Evolutionary conservation across 2,113 vertebrate species (phyloP), one percentile per base, ranked within the genome.

Genomic region (Ondatra zibethicus): DNA sequence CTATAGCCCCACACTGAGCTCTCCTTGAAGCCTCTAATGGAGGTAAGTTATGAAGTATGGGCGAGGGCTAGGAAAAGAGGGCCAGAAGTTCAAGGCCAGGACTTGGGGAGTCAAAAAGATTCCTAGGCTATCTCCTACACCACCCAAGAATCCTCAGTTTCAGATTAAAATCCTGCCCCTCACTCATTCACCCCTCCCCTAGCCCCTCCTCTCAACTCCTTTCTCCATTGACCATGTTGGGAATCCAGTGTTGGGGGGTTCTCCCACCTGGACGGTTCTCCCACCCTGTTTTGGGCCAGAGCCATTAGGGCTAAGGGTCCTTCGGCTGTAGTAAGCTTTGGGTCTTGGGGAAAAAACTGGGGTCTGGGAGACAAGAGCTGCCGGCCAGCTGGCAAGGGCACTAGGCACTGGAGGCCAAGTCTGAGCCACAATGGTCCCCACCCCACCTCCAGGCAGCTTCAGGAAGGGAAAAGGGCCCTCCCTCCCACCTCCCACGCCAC

Each of bases 341-440:
- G 93, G 65, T 81, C 93, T 87, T 87, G 3, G 76, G 73, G 21
- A 10, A 85, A 85, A 58, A 90, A 6, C 7, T 17, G 47, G 47
- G 94, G 58, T 73, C 0, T 58, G n/a, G n/a, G 72, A 85, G n/a
- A 85, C 66, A 82, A 17, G 61, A 93, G 55, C 0, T 45, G 73
- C 88, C 0, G 4, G 5, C 65, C 93, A 87, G 19, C n/a, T 66
- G 95, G 87, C 95, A 89, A 52, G 65, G 58, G 39, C 23, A 76
- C 73, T 63, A 89, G 80, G 7, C 7, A 77, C 94, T 82, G 9
- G 72, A 93, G 42, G 81, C 96, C 97, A 97, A 92, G 76, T 92
- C 45, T 85, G 85, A 95, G 92, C 88, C 96, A 95, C 90, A 85
- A 2, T 61, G 85, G 65, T 94, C 88, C 92, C 96, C 97, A 91